Conservation (phyloP, 2,888 invertebrate genomes). For the Epistrophe eligans region DNA sequence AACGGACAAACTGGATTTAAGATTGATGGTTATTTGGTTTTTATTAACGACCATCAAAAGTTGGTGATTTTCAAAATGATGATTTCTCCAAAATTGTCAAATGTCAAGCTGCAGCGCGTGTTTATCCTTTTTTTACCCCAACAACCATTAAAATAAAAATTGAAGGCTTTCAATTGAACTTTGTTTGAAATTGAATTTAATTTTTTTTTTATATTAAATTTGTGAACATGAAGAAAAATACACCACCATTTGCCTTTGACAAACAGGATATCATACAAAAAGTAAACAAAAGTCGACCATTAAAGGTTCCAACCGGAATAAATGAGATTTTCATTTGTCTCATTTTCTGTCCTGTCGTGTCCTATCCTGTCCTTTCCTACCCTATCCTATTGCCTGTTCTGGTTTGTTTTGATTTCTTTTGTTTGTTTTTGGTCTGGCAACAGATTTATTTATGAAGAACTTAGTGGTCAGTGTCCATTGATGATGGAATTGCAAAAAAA, state of each 20-base stretch:
- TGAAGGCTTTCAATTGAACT: background rate
- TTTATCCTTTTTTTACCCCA: background rate
- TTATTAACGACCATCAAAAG: background rate
- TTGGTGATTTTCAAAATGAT: background rate
- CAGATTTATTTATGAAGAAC: background rate
- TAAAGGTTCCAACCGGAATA: background rate
- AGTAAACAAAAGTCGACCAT: constrained; percentile 2
- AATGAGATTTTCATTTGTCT: constrained; percentile 11
- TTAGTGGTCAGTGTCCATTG: background rate
- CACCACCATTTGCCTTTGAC: background rate
- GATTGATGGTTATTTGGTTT: too few relatives aligned
- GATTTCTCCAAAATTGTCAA: background rate
- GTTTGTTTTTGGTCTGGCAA: background rate
- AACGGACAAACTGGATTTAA: background rate
- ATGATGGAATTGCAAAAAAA: too few relatives aligned
- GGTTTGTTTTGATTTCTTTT: background rate
- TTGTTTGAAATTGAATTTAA: background rate
- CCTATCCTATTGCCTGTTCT: too few relatives aligned
- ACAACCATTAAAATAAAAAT: background rate
- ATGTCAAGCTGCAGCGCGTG: background rate
- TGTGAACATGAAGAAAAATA: background rate
- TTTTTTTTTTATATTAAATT: background rate
- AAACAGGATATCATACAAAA: constrained; percentile 1
- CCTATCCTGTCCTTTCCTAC: too few relatives aligned
- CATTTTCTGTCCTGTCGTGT: background rate